Conservation (phyloP, 2,888 invertebrate genomes). For the Peribatodes rhomboidaria region DNA sequence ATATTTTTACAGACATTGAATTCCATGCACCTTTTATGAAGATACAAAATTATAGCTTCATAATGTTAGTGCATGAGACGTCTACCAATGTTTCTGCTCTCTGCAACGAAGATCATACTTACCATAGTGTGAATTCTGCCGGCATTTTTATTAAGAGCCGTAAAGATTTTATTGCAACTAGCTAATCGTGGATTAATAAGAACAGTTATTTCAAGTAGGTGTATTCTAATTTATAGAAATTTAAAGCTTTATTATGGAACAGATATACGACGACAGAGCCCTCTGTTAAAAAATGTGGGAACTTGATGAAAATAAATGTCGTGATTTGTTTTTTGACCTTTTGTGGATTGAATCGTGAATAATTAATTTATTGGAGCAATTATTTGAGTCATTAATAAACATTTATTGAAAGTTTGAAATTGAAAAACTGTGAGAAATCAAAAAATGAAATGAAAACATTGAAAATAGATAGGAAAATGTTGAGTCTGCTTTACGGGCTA, state of each 20-base stretch:
- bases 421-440: not conserved
- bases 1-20: no score
- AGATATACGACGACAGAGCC: constrained; percentile 33
- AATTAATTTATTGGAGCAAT: constrained; percentile 27
- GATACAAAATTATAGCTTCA: no score
- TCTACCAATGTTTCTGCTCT: constrained; percentile 1
- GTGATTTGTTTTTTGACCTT: constrained; percentile 20
- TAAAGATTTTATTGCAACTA: constrained; percentile 46
- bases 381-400: constrained; percentile 4
- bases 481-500: no score
- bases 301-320: constrained; percentile 24
- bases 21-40: no score
- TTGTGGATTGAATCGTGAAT: constrained; percentile 4
- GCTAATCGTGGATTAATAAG: constrained; percentile 47
- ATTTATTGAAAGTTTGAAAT: not conserved
- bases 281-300: constrained; percentile 26
- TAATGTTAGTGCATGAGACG: not conserved
- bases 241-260: constrained; percentile 42
- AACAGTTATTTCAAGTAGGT: constrained; percentile 47
- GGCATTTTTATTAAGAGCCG: constrained; percentile 45
- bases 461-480: no score
- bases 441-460: no score
- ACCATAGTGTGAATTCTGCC: constrained; percentile 42
- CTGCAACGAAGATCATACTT: constrained; percentile 1
- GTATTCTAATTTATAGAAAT: constrained; percentile 47